Evolutionary conservation across 2,113 vertebrate species (phyloP).

Genomic region (Seriola dumerili): DNA sequence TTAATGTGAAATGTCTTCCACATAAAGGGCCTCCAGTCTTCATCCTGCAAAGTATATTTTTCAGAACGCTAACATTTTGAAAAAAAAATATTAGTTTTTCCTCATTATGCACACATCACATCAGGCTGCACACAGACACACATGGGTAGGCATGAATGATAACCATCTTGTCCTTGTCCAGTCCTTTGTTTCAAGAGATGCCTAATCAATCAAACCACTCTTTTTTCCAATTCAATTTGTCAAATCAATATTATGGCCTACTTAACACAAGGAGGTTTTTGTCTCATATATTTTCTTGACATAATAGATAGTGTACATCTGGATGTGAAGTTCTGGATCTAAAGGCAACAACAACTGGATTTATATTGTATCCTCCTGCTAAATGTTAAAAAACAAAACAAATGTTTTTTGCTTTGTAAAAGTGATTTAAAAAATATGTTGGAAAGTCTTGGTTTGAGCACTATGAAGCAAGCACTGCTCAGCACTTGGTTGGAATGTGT

Average conservation of each 20-base stretch:
- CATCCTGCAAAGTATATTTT: not conserved
- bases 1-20: slow-evolving; percentile 2
- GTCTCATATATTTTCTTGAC: not conserved
- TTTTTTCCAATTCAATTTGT: slow-evolving; percentile 3
- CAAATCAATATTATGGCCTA: slow-evolving; percentile 27
- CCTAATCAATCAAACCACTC: slow-evolving; percentile 37
- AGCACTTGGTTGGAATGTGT: not conserved
- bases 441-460: slow-evolving; percentile 1
- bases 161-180: slow-evolving; percentile 30
- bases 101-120: not conserved
- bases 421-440: slow-evolving; percentile 35
- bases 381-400: slow-evolving; percentile 6
- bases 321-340: not conserved
- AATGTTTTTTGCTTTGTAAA: not conserved
- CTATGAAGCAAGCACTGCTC: not conserved
- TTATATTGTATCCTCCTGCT: not conserved
- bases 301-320: not conserved
- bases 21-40: not conserved
- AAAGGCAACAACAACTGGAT: not conserved
- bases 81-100: slow-evolving; percentile 11
- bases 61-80: not conserved
- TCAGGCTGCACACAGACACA: not conserved
- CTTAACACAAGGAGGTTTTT: not conserved
- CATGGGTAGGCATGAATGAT: slow-evolving; percentile 10
- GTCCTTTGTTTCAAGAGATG: slow-evolving; percentile 33